Conservation (phyloP, 2,797 vertebrate species). For the Sebastes umbrosus region DNA sequence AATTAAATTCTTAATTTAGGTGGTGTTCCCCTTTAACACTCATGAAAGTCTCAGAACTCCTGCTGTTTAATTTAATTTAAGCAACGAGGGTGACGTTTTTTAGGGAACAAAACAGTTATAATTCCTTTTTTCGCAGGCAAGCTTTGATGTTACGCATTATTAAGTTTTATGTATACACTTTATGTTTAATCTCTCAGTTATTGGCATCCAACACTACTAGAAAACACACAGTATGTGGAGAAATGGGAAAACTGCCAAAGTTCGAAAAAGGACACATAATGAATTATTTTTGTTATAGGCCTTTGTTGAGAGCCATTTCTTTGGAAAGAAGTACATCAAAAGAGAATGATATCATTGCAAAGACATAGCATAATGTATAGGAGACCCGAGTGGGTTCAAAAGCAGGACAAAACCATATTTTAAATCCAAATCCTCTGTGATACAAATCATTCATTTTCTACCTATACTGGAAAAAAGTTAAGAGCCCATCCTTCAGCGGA, state of each 20-base stretch:
- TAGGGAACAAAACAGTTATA: not conserved
- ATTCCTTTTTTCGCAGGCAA: constrained; percentile 7
- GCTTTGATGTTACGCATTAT: constrained; percentile 10
- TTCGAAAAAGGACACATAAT: constrained; percentile 20
- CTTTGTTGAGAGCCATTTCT: constrained; percentile 45
- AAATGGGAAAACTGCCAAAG: constrained; percentile 39
- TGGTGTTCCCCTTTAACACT: not conserved
- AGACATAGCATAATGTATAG: constrained; percentile 33
- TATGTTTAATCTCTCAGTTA: constrained; percentile 17
- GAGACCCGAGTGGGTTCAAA: constrained; percentile 57
- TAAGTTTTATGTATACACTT: constrained; percentile 13
- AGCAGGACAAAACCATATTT: constrained; percentile 69
- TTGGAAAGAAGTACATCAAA: constrained; percentile 55
- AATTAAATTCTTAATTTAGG: not conserved
- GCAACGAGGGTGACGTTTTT: not conserved
- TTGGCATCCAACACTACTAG: constrained; percentile 5
- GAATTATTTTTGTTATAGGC: constrained; percentile 39
- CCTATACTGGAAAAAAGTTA: constrained; percentile 24
- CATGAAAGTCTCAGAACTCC: constrained; percentile 1
- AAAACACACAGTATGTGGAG: constrained; percentile 15
- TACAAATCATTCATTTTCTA: constrained; percentile 57
- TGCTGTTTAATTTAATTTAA: constrained; percentile 15
- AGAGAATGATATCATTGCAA: constrained; percentile 34
- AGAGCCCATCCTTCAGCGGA: constrained; percentile 28
- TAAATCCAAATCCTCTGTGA: constrained; percentile 40